A percentile compares a stretch with the other conserved stretches of the same genome.
phyloP scores from a whole-genome alignment of 1,140 invertebrate genomes.

The Conus betulinus region DNA sequence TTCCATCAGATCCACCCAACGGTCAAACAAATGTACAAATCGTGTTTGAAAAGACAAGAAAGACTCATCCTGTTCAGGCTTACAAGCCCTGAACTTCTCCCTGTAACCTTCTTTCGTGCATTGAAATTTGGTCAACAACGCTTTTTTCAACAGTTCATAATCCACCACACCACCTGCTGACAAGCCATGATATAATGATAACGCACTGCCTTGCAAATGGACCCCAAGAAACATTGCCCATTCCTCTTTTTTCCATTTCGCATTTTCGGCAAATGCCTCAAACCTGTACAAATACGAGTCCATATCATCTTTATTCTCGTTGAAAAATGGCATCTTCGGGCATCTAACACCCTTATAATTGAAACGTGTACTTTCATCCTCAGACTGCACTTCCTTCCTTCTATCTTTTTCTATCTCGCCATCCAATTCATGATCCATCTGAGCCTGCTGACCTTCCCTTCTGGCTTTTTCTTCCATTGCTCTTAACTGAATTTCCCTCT shows the following conservation, averaged over 20 bases:
- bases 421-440: too few relatives aligned
- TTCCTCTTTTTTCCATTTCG: background rate
- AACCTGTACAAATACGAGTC: background rate
- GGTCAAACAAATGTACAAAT: background rate
- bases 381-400: too few relatives aligned
- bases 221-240: background rate
- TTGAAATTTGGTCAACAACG: background rate
- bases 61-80: background rate
- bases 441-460: too few relatives aligned
- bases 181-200: background rate
- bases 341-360: too few relatives aligned
- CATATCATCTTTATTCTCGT: constrained; percentile 1
- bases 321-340: constrained; percentile 8
- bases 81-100: constrained; percentile 1
- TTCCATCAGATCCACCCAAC: background rate
- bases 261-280: background rate
- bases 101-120: constrained; percentile 3
- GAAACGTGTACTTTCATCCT: too few relatives aligned
- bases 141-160: background rate
- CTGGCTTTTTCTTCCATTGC: too few relatives aligned
- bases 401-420: too few relatives aligned
- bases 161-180: background rate
- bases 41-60: background rate
- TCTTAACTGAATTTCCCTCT: too few relatives aligned
- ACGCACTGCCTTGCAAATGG: background rate